phyloP scores from a whole-genome alignment of 2,888 invertebrate species.

The Pedicia rivosa region DNA sequence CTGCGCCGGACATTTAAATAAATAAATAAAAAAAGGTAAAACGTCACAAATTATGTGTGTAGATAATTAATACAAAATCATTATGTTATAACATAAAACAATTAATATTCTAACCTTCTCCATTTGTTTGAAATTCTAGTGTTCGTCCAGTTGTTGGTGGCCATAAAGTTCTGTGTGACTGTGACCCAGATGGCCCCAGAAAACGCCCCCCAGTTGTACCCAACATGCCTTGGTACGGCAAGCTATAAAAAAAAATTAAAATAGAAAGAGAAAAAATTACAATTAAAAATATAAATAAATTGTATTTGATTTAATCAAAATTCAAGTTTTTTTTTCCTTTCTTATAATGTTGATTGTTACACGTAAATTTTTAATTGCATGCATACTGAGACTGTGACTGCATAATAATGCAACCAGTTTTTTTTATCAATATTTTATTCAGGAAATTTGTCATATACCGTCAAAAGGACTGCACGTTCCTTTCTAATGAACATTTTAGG shows the following conservation, averaged over 20 bases:
- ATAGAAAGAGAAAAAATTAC: not conserved
- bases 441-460: too few species aligned
- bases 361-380: too few species aligned
- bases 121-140: constrained; percentile 8
- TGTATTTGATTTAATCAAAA: not conserved
- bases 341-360: too few species aligned
- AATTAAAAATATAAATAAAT: not conserved
- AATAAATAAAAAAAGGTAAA: not conserved
- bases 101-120: constrained; percentile 7
- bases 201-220: constrained; percentile 14
- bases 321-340: too few species aligned
- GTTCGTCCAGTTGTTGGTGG: constrained; percentile 7
- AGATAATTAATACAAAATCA: too few species aligned
- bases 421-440: too few species aligned
- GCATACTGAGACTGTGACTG: too few species aligned
- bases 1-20: too few species aligned
- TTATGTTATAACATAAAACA: not conserved
- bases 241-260: constrained; percentile 2
- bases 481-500: too few species aligned
- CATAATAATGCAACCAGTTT: too few species aligned
- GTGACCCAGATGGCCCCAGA: constrained; percentile 13
- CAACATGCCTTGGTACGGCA: constrained; percentile 13
- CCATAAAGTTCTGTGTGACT: constrained; percentile 8
- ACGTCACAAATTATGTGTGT: not conserved
- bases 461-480: too few species aligned